phyloP scores from a whole-genome alignment of 2,888 invertebrate genomes.

The Pristionchus entomophagus region DNA sequence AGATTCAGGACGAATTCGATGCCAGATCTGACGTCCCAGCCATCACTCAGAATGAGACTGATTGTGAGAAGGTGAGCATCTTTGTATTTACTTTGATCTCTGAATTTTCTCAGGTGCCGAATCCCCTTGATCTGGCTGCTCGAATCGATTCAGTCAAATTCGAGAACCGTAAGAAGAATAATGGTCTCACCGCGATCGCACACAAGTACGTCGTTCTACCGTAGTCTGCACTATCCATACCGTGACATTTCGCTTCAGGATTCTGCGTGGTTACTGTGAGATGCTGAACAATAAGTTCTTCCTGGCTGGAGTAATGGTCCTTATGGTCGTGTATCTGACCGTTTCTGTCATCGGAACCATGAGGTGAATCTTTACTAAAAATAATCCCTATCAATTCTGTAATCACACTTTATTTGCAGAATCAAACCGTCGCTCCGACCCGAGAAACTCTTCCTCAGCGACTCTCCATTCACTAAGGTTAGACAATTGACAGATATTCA shows the following conservation, averaged over 20 bases:
- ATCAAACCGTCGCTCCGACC: conserved; percentile 72
- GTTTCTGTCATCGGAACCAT: conserved; percentile 58
- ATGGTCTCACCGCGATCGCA: not conserved
- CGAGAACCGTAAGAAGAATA: not conserved
- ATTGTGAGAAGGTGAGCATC: not conserved
- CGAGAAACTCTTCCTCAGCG: conserved; percentile 68
- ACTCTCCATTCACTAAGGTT: conserved; percentile 68
- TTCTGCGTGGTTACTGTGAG: conserved; percentile 61
- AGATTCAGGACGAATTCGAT: not conserved
- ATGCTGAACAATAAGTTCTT: conserved; percentile 64
- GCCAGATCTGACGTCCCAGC: not conserved
- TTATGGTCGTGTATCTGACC: conserved; percentile 66
- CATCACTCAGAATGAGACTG: not conserved
- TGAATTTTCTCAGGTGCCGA: not conserved
- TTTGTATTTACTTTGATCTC: no score
- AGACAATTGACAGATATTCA: no score
- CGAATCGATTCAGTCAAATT: not conserved
- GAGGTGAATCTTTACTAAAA: no score
- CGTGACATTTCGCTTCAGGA: conserved; percentile 27
- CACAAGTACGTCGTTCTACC: not conserved
- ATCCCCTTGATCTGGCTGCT: not conserved
- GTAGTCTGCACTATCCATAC: no score
- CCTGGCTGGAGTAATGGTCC: conserved; percentile 60
- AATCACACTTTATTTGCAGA: conserved; percentile 44
- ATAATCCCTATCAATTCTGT: not conserved